Evolutionary conservation across 2,888 invertebrate species (phyloP).

Genomic region (Cordilura impudica): DNA sequence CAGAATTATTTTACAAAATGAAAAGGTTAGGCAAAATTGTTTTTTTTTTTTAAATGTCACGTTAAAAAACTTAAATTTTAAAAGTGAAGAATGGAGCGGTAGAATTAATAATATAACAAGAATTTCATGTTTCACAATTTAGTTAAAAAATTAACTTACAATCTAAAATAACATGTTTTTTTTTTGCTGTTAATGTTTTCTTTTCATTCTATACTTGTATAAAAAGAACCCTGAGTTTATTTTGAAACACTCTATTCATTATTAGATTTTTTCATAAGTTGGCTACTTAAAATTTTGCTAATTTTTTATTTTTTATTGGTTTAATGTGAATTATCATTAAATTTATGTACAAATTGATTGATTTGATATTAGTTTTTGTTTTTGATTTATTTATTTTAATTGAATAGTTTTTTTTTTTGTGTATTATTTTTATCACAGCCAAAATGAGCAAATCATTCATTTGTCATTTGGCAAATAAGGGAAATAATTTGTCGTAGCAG

Average conservation of each 20-base stretch:
- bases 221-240: slow-evolving; percentile 55
- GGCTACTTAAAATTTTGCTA: slow-evolving; percentile 14
- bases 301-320: slow-evolving; percentile 30
- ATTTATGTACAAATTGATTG: slow-evolving; percentile 45
- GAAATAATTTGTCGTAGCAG: not conserved
- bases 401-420: slow-evolving; percentile 30
- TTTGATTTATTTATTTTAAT: slow-evolving; percentile 27
- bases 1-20: slow-evolving; percentile 21
- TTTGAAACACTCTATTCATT: slow-evolving; percentile 44
- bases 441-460: slow-evolving; percentile 69
- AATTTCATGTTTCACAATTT: not conserved
- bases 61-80: not conserved
- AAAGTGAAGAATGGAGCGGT: not conserved
- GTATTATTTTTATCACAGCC: slow-evolving; percentile 73
- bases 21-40: slow-evolving; percentile 8
- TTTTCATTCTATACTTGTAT: too few species aligned
- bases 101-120: not conserved
- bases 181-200: not conserved
- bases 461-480: slow-evolving; percentile 64
- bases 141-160: not conserved
- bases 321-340: slow-evolving; percentile 13
- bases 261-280: not conserved
- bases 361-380: slow-evolving; percentile 51
- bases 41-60: not conserved
- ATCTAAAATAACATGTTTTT: not conserved